Evolutionary conservation across 2,888 invertebrate genomes (phyloP).

Genomic region (Oligia latruncula): DNA sequence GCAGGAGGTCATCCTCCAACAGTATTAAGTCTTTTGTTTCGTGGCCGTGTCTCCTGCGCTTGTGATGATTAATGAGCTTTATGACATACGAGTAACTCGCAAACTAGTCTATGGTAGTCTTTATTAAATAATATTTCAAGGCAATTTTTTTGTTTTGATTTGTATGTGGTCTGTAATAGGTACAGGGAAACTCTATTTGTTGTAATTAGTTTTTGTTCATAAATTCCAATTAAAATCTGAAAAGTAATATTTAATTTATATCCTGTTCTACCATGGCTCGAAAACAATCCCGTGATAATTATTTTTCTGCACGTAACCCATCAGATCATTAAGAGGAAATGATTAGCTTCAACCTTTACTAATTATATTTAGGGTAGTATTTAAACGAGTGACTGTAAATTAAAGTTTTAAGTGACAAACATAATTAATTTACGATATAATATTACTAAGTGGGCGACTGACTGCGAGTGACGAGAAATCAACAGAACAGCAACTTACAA

Average conservation of each 20-base stretch:
- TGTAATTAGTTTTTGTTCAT: neutral
- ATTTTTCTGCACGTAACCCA: neutral
- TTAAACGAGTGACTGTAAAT: too few relatives aligned
- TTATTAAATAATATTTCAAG: neutral
- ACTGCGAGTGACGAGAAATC: too few relatives aligned
- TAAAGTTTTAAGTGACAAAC: too few relatives aligned
- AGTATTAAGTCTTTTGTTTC: too few relatives aligned
- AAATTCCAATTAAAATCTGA: neutral
- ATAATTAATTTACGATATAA: too few relatives aligned
- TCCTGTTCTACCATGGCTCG: neutral
- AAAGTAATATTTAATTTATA: neutral
- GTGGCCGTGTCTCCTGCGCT: too few relatives aligned
- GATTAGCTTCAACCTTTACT: neutral
- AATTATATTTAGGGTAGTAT: too few relatives aligned
- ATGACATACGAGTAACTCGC: neutral
- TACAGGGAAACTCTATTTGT: neutral
- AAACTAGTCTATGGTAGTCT: neutral
- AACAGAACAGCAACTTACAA: too few relatives aligned
- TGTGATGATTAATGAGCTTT: neutral
- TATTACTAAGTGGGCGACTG: too few relatives aligned
- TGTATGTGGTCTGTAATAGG: neutral
- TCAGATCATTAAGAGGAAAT: neutral
- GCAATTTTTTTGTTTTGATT: neutral
- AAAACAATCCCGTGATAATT: too few relatives aligned
- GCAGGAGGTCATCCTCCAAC: too few relatives aligned